Percentiles rank a stretch among this genome's conserved stretches.
Evolutionary conservation across 2,888 invertebrate genomes (phyloP).

Genomic region (Ochropleura leucogaster): DNA sequence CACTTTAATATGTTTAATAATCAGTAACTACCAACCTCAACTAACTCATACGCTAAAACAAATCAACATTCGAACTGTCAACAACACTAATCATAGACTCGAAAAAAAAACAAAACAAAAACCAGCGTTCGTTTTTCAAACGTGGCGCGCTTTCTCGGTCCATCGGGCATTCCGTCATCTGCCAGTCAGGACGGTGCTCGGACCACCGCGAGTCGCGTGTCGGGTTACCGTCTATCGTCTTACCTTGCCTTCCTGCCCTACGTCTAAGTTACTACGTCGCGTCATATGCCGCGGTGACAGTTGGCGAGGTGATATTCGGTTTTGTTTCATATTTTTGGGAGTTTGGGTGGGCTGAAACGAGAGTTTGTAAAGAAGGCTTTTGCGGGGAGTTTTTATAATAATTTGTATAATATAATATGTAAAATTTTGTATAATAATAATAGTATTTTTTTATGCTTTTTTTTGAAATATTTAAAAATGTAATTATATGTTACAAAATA

Average conservation of each 20-base stretch:
- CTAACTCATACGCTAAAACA: constrained; percentile 21
- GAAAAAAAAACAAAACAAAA: constrained; percentile 69
- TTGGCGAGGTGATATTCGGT: constrained; percentile 81
- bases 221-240: constrained; percentile 89
- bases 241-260: constrained; percentile 88
- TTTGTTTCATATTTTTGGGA: constrained; percentile 76
- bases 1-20: not conserved
- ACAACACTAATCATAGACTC: constrained; percentile 71
- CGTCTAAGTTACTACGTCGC: constrained; percentile 89
- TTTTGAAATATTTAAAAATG: no score
- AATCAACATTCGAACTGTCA: constrained; percentile 62
- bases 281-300: constrained; percentile 85
- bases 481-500: no score
- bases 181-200: constrained; percentile 84
- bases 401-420: no score
- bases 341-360: constrained; percentile 74
- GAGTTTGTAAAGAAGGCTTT: constrained; percentile 44
- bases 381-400: constrained; percentile 12
- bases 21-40: constrained; percentile 2
- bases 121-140: constrained; percentile 79
- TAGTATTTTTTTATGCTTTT: no score
- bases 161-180: constrained; percentile 89
- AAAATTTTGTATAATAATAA: no score
- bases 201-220: constrained; percentile 87
- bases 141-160: constrained; percentile 89